Evolutionary conservation across 2,797 vertebrate species (phyloP).

Genomic region (Macropus fuliginosus): DNA sequence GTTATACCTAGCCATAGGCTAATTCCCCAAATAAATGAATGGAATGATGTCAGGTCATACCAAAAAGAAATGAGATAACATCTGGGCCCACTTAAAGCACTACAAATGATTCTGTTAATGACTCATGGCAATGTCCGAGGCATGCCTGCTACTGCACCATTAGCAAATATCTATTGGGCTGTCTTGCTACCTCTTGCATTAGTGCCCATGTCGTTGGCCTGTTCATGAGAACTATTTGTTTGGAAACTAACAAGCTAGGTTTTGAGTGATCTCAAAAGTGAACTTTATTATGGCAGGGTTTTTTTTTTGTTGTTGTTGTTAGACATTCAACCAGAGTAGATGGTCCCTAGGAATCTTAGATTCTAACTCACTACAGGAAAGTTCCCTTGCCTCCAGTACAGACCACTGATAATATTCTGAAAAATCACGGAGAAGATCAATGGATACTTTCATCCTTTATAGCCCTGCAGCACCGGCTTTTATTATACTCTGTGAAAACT

Average conservation of each 20-base stretch:
- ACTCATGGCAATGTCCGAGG: background rate
- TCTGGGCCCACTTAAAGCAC: background rate
- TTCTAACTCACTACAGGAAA: background rate
- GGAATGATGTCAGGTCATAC: background rate
- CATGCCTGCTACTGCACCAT: background rate
- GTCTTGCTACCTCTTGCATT: background rate
- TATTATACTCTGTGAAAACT: background rate
- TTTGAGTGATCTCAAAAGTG: background rate
- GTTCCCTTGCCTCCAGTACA: background rate
- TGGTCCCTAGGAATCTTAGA: background rate
- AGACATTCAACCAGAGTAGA: background rate
- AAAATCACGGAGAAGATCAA: conserved; percentile 6
- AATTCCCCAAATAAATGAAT: background rate
- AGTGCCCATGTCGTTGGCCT: background rate
- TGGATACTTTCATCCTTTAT: background rate
- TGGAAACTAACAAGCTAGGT: background rate
- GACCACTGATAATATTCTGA: background rate
- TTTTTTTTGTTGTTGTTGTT: background rate
- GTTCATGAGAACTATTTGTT: background rate
- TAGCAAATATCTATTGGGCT: background rate
- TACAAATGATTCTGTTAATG: background rate
- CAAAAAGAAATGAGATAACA: background rate
- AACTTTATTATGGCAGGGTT: background rate
- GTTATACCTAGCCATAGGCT: background rate
- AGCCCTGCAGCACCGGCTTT: background rate